A percentile compares a stretch with the other conserved stretches of the same genome.
Evolutionary conservation across 2,113 vertebrate species (phyloP).

Genomic region (Corvus moneduloides): DNA sequence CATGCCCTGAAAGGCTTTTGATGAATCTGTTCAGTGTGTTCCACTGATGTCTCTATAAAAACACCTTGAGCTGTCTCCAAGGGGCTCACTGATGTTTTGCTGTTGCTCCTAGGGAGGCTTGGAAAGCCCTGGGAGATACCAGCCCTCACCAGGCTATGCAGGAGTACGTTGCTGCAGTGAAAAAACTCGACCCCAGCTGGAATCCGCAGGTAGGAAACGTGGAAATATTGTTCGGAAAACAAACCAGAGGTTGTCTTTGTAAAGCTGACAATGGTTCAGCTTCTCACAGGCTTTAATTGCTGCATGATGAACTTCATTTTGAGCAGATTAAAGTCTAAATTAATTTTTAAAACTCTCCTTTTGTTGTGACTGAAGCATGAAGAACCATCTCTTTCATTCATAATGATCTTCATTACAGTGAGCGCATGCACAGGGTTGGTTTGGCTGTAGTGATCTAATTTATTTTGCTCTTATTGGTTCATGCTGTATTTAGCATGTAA

Average conservation of each 20-base stretch:
- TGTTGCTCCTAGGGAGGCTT: conserved; percentile 85
- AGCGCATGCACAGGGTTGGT: background rate
- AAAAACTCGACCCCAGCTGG: conserved; percentile 88
- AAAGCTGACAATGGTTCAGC: background rate
- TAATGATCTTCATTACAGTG: conserved; percentile 1
- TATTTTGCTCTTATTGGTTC: conserved; percentile 52
- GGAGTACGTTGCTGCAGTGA: conserved; percentile 89
- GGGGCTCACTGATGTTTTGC: background rate
- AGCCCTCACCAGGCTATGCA: conserved; percentile 89
- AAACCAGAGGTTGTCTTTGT: background rate
- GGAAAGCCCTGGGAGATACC: conserved; percentile 92
- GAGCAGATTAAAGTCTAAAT: background rate
- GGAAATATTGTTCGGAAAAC: background rate
- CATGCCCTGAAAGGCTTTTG: background rate
- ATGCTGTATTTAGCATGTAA: conserved; percentile 55
- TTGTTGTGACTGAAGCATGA: conserved; percentile 4
- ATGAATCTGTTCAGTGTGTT: background rate
- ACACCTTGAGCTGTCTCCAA: background rate
- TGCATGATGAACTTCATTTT: conserved; percentile 35
- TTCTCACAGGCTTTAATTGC: conserved; percentile 5
- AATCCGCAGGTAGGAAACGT: conserved; percentile 80
- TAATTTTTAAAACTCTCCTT: background rate
- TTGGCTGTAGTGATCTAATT: conserved; percentile 45
- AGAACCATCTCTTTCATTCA: background rate
- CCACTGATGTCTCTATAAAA: background rate